phyloP scores from a whole-genome alignment of 2,888 invertebrate species.

The Apantesis nais region DNA sequence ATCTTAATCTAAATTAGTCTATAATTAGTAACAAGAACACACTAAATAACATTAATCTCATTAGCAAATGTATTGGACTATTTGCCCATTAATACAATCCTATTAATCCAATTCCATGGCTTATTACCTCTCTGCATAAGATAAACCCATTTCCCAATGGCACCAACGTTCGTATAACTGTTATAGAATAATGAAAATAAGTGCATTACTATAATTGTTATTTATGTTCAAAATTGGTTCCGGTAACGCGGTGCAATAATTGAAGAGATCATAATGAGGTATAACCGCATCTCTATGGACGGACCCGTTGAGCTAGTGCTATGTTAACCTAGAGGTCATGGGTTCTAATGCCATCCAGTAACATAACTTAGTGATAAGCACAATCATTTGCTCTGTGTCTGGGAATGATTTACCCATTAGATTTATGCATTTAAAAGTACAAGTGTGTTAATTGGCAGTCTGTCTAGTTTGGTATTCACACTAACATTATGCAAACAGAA shows the following conservation, averaged over 20 bases:
- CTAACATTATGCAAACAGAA: neutral
- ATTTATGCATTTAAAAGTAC: too few relatives aligned
- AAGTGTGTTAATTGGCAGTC: neutral
- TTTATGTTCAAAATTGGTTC: slow-evolving; percentile 28
- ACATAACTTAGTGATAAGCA: too few relatives aligned
- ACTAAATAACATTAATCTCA: neutral
- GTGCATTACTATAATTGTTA: slow-evolving; percentile 28
- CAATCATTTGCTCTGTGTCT: too few relatives aligned
- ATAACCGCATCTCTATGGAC: too few relatives aligned
- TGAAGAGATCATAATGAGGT: neutral
- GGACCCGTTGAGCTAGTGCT: neutral
- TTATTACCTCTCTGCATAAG: slow-evolving; percentile 24
- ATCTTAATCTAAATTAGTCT: too few relatives aligned
- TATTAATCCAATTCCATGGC: slow-evolving; percentile 26
- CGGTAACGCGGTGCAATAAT: slow-evolving; percentile 18
- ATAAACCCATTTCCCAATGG: slow-evolving; percentile 16
- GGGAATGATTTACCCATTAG: too few relatives aligned
- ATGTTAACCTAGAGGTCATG: neutral
- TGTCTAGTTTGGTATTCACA: neutral
- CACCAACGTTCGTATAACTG: slow-evolving; percentile 4
- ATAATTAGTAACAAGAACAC: too few relatives aligned
- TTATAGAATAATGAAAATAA: slow-evolving; percentile 27
- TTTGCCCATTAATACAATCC: neutral
- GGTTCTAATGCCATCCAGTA: too few relatives aligned
- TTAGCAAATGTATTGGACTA: neutral